Conservation (phyloP, 2,797 vertebrate species). For the Bradypus variegatus region DNA sequence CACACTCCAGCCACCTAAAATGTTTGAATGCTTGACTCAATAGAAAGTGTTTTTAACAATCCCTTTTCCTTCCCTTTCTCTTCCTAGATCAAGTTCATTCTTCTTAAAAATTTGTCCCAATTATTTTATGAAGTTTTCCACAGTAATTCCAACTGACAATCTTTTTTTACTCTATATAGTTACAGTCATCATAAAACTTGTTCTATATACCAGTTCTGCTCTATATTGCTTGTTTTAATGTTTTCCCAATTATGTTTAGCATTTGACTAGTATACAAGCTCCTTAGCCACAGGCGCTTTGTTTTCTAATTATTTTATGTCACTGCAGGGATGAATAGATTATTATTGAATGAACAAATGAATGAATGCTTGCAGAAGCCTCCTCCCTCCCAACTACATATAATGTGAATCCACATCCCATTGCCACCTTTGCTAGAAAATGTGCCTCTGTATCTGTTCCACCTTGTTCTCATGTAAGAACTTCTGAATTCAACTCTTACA, state of each 20-base stretch:
- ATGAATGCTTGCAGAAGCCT: not conserved
- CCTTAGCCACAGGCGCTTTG: not conserved
- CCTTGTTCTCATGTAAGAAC: not conserved
- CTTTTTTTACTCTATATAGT: not conserved
- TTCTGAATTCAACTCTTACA: not conserved
- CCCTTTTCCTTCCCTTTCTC: not conserved
- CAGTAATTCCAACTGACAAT: fast-evolving
- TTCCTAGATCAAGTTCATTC: not conserved
- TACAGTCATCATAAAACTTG: fast-evolving
- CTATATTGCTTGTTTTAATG: fast-evolving
- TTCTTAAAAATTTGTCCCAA: fast-evolving
- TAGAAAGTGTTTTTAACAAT: not conserved
- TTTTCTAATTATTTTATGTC: not conserved
- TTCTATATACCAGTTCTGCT: not conserved
- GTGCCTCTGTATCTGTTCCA: not conserved
- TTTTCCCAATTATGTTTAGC: not conserved
- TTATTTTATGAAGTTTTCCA: not conserved
- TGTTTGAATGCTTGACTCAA: not conserved
- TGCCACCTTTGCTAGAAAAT: not conserved
- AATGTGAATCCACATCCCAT: too few species aligned
- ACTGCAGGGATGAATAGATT: not conserved
- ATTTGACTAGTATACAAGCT: too few species aligned
- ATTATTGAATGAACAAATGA: not conserved
- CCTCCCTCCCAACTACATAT: fast-evolving
- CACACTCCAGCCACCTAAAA: not conserved